Evolutionary conservation across 1,140 invertebrate genomes (phyloP), one percentile per base, ranked within the genome.

Genomic region (Venustaconcha ellipsiformis): DNA sequence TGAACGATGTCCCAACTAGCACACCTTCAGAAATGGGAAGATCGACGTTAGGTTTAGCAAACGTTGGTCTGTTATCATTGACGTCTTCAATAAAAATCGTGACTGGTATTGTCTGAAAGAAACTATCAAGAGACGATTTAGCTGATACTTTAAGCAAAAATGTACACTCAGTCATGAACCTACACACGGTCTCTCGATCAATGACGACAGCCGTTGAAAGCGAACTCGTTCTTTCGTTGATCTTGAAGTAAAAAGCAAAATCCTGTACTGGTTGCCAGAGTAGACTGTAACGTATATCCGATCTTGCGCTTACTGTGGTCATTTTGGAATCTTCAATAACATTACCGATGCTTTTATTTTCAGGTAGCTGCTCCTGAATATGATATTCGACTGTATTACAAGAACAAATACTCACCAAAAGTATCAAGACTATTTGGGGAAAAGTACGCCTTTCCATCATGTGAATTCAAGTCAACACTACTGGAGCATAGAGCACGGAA

Each of bases 211-310:
- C 68, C 26, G 83, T 85, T 1, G 71, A 78, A 14, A 87, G 67
- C 23, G 67, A 68, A n/a, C 84, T 84, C 13, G 82, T 78, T 20
- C 66, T 76, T 64, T 81, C 77, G 30, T 82, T 76, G 8, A 86
- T 74, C 60, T 63, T 75, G 63, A 87, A 86, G 63, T 79, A 70
- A 55, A 55, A 66, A 93, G 5, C 95, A 95, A 79, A 73, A 23
- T 67, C 26, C n/a, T 17, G 30, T 20, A 62, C 60, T 14, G 58
- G 63, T 60, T 67, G 69, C 62, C 15, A 68, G 57, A 72, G 60
- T n/a, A 77, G 57, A 14, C 58, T 72, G 26, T 48, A 77, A 77
- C 18, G 59, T 62, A 20, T 72, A 64, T 58, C 68, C 62, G 62
- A 72, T 70, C 23, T 70, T 55, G 23, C 68, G 11, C 37, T 48